Conservation (phyloP, 1,140 invertebrate species). For the Euschistus heros region DNA sequence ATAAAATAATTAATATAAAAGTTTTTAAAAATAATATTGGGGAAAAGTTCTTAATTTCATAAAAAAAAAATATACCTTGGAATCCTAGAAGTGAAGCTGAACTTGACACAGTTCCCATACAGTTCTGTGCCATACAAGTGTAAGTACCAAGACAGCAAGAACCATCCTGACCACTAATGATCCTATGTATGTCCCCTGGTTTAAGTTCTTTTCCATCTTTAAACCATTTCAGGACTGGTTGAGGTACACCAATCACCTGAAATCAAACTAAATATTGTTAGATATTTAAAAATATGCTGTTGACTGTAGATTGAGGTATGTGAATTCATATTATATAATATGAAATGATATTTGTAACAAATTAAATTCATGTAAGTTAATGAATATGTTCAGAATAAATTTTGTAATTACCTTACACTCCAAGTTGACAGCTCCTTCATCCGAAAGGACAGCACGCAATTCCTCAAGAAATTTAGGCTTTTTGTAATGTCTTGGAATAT, state of each 20-base stretch:
- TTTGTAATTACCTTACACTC: conserved; percentile 61
- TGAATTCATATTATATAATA: too few species aligned
- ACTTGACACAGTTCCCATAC: conserved; percentile 80
- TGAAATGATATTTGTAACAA: too few species aligned
- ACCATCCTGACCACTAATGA: conserved; percentile 78
- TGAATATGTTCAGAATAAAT: neutral
- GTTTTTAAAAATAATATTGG: too few species aligned
- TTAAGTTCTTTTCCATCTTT: conserved; percentile 82
- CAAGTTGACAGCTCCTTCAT: conserved; percentile 78
- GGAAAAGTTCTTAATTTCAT: neutral
- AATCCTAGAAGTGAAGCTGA: conserved; percentile 78
- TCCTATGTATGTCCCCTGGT: conserved; percentile 80
- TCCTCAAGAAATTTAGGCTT: conserved; percentile 78
- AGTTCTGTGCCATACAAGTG: conserved; percentile 84
- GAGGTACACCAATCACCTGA: conserved; percentile 76
- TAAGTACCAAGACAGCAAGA: conserved; percentile 85
- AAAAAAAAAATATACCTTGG: conserved; percentile 47
- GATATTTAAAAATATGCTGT: too few species aligned
- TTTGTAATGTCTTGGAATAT: conserved; percentile 76
- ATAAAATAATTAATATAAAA: too few species aligned
- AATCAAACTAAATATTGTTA: too few species aligned
- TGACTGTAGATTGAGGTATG: too few species aligned
- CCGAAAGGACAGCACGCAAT: conserved; percentile 68
- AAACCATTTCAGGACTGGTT: conserved; percentile 79
- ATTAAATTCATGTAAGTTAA: too few species aligned